Conservation (phyloP, 1,140 invertebrate genomes). For the Drosophila subpulchrella region DNA sequence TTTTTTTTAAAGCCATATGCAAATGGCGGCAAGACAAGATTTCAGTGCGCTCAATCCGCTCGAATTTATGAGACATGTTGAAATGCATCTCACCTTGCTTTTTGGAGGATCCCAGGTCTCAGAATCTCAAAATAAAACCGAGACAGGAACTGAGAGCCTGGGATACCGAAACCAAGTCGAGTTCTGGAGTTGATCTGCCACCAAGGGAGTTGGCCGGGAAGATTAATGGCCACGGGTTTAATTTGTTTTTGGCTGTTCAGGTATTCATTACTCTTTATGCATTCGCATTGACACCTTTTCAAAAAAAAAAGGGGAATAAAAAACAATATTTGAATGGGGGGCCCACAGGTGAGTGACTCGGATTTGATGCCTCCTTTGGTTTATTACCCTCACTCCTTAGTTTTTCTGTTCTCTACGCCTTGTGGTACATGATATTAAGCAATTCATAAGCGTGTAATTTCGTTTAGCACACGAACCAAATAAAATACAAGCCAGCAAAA, state of each 20-base stretch:
- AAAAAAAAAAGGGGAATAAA: background rate
- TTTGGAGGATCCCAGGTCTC: background rate
- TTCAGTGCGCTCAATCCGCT: conserved; percentile 67
- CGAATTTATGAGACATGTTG: conserved; percentile 83
- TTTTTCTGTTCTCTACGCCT: background rate
- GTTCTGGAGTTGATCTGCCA: conserved; percentile 44
- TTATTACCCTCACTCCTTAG: background rate
- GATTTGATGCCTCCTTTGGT: background rate
- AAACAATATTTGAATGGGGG: background rate
- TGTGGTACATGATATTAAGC: conserved; percentile 69
- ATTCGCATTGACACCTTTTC: conserved; percentile 61
- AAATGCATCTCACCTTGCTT: conserved; percentile 83
- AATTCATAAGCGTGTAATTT: conserved; percentile 79
- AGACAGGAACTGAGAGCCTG: conserved; percentile 12
- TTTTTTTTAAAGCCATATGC: conserved; percentile 54
- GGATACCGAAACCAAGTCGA: background rate
- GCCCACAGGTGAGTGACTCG: conserved; percentile 24
- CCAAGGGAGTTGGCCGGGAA: conserved; percentile 64
- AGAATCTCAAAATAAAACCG: conserved; percentile 1
- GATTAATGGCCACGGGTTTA: conserved; percentile 79
- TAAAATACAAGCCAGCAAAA: conserved; percentile 7
- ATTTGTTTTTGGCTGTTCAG: conserved; percentile 77
- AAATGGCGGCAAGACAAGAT: conserved; percentile 51
- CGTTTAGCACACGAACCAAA: conserved; percentile 48
- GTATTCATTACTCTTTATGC: conserved; percentile 50